phyloP scores from a whole-genome alignment of 2,797 vertebrate genomes.

The Acanthurus lineatus region DNA sequence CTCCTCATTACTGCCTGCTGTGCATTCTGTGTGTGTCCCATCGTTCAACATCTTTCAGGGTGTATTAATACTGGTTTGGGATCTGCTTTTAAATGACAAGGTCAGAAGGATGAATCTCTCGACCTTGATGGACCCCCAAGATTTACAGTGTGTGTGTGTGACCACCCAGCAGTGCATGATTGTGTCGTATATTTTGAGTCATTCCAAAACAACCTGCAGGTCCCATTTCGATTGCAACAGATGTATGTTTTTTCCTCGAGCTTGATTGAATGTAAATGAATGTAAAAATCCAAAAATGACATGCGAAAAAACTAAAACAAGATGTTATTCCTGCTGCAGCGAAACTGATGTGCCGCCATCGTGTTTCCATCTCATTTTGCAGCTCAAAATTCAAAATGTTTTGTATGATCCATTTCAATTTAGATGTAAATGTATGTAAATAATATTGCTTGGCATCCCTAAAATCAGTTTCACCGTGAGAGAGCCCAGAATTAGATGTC shows the following conservation, averaged over 20 bases:
- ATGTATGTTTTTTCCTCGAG: not conserved
- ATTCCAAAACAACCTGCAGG: not conserved
- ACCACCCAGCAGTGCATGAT: conserved; percentile 3
- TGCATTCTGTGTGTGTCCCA: conserved; percentile 25
- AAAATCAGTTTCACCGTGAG: conserved; percentile 48
- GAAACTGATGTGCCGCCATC: not conserved
- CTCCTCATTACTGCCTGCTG: conserved; percentile 48
- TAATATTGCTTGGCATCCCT: conserved; percentile 43
- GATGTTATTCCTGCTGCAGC: conserved; percentile 14
- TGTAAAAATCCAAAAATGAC: conserved; percentile 24
- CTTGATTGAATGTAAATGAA: no score
- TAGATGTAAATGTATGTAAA: conserved; percentile 77
- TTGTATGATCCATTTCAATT: conserved; percentile 63
- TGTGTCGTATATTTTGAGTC: conserved; percentile 5
- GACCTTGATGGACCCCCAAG: not conserved
- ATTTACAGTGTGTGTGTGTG: not conserved
- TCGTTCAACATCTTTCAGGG: conserved; percentile 9
- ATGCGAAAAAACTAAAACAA: conserved; percentile 13
- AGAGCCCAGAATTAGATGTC: conserved; percentile 57
- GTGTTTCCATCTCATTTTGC: conserved; percentile 34
- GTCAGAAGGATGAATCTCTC: conserved; percentile 13
- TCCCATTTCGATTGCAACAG: not conserved
- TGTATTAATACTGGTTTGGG: conserved; percentile 21
- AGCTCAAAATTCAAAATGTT: conserved; percentile 41
- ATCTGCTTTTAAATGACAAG: conserved; percentile 20